Percentiles rank a stretch among this genome's conserved stretches.
phyloP scores from a whole-genome alignment of 64 coral and sea anemone species.

The Dendrophyllia cribrosa region DNA sequence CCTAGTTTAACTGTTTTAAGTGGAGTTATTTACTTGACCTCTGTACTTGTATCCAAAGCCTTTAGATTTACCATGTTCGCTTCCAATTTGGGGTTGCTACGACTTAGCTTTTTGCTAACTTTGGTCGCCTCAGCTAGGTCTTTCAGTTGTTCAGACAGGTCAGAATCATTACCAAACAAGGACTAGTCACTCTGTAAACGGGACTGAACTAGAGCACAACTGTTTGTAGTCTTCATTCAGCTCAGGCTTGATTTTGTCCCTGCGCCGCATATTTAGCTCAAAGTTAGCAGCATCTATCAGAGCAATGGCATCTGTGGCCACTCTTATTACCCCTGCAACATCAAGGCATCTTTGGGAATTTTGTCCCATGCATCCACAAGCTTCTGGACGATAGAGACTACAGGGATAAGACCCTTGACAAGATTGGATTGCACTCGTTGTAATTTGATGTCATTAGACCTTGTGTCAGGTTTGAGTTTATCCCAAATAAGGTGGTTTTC shows the following conservation, averaged over 20 bases:
- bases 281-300: conserved; percentile 49
- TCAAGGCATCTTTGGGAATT: conserved; percentile 26
- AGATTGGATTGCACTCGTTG: conserved; percentile 31
- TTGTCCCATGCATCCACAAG: conserved; percentile 14
- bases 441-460: conserved; percentile 32
- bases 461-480: conserved; percentile 6
- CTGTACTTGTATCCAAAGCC: conserved; percentile 34
- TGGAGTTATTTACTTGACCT: not conserved
- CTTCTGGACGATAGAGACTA: conserved; percentile 27
- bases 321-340: not conserved
- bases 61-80: not conserved
- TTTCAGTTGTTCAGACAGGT: conserved; percentile 28
- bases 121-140: conserved; percentile 50
- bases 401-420: conserved; percentile 11
- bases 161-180: conserved; percentile 47
- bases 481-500: conserved; percentile 34
- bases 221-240: conserved; percentile 40
- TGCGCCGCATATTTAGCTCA: conserved; percentile 43
- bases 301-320: conserved; percentile 34
- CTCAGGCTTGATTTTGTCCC: conserved; percentile 10
- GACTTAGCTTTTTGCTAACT: conserved; percentile 19
- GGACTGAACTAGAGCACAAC: not conserved
- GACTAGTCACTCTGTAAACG: not conserved
- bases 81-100: not conserved
- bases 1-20: conserved; percentile 43